These are phyloP conservation scores for Himalopsyche japonica DNA, from an alignment of 2,888 invertebrate genomes.

Conservation along the genomic window DNA sequence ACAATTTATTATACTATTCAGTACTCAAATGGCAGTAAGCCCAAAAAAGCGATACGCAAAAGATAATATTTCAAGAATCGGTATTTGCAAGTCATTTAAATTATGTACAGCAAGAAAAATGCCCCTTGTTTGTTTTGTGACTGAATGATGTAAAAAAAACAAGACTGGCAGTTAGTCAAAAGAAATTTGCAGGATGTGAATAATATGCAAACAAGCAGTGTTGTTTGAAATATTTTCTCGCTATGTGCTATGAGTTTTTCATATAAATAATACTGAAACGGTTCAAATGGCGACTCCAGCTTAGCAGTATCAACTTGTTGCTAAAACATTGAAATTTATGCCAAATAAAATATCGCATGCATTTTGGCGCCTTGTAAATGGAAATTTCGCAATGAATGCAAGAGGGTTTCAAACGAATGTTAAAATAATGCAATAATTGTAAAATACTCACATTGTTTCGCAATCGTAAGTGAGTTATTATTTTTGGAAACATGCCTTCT, in stretches of 20 bases:
- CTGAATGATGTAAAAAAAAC: background rate
- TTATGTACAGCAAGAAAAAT: background rate
- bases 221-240: background rate
- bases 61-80: background rate
- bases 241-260: conserved; percentile 11
- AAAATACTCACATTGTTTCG: background rate
- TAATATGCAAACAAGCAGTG: conserved; percentile 2
- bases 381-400: conserved; percentile 21
- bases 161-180: background rate
- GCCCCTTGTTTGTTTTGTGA: background rate
- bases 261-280: conserved; percentile 28
- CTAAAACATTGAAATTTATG: conserved; percentile 34
- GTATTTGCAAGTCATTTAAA: background rate
- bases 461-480: background rate
- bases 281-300: conserved; percentile 17
- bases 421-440: conserved; percentile 1
- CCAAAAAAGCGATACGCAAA: no score
- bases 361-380: conserved; percentile 35
- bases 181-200: background rate
- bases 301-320: conserved; percentile 30
- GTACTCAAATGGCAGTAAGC: no score
- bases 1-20: no score
- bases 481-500: background rate
- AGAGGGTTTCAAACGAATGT: background rate
- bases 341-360: conserved; percentile 39